phyloP scores from a whole-genome alignment of 2,797 vertebrate species.

The Mormyrops boulengeri region DNA sequence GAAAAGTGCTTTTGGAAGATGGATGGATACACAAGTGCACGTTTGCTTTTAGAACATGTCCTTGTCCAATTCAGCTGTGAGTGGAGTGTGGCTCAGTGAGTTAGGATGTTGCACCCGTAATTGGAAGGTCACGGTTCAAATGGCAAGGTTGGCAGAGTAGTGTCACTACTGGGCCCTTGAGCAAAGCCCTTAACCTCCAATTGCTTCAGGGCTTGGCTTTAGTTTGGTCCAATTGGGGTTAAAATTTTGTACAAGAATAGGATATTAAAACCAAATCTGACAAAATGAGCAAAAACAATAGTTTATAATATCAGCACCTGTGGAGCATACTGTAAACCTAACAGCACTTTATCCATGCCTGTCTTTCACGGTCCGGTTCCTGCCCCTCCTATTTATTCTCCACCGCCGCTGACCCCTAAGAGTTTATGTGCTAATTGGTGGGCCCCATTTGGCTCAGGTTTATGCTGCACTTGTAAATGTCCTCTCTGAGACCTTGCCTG shows the following conservation, averaged over 20 bases:
- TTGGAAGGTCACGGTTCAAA: neutral
- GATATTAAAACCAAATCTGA: slow-evolving; percentile 18
- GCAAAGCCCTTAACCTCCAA: neutral
- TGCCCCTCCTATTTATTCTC: slow-evolving; percentile 19
- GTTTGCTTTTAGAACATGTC: neutral
- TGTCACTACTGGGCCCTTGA: neutral
- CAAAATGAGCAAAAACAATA: slow-evolving; percentile 21
- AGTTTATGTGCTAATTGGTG: slow-evolving; percentile 25
- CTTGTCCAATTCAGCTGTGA: neutral
- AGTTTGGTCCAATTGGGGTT: neutral
- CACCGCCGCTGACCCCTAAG: slow-evolving; percentile 21
- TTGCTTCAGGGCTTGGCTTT: neutral
- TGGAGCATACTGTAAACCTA: slow-evolving; percentile 17
- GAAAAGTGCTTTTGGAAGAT: neutral
- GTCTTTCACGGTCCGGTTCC: slow-evolving; percentile 14
- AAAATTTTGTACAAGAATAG: slow-evolving; percentile 11
- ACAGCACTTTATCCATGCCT: slow-evolving; percentile 2
- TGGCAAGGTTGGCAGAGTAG: neutral
- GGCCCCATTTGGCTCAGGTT: neutral
- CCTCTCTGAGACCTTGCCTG: slow-evolving; percentile 22
- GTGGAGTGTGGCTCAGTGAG: neutral
- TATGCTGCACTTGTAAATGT: slow-evolving; percentile 24
- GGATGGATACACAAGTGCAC: neutral
- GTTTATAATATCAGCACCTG: slow-evolving; percentile 18
- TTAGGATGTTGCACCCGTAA: neutral